Evolutionary conservation across 2,113 vertebrate genomes (phyloP).

Genomic region (Chloropsis hardwickii): DNA sequence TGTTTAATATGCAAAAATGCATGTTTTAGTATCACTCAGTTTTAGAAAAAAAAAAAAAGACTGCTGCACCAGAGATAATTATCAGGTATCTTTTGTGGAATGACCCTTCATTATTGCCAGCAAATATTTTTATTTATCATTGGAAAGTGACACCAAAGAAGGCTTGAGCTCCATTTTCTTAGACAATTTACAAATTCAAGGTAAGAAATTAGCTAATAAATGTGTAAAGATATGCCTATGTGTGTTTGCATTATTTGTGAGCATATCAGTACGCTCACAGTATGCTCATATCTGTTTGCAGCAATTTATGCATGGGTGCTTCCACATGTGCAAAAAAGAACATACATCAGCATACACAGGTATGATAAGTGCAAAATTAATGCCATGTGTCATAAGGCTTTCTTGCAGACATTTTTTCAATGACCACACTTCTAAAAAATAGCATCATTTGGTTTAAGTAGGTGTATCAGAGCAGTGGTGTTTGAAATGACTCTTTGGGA

Average conservation of each 20-base stretch:
- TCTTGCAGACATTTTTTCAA: neutral
- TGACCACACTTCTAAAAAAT: neutral
- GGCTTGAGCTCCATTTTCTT: neutral
- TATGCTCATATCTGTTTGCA: neutral
- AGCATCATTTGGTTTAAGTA: neutral
- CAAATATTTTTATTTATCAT: neutral
- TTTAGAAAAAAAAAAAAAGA: neutral
- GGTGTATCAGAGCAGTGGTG: neutral
- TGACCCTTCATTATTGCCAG: neutral
- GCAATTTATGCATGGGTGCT: neutral
- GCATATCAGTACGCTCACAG: neutral
- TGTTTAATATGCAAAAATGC: neutral
- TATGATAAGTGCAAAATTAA: neutral
- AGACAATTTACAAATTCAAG: neutral
- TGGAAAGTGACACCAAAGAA: neutral
- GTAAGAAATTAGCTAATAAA: neutral
- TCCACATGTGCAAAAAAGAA: neutral
- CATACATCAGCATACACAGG: neutral
- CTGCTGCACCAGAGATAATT: neutral
- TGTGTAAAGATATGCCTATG: neutral
- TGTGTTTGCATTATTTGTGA: neutral
- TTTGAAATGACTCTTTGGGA: neutral
- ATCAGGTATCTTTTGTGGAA: neutral
- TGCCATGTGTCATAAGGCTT: neutral
- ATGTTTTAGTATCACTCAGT: neutral